phyloP scores from a whole-genome alignment of 2,797 vertebrate genomes.

The Pipistrellus kuhlii region DNA sequence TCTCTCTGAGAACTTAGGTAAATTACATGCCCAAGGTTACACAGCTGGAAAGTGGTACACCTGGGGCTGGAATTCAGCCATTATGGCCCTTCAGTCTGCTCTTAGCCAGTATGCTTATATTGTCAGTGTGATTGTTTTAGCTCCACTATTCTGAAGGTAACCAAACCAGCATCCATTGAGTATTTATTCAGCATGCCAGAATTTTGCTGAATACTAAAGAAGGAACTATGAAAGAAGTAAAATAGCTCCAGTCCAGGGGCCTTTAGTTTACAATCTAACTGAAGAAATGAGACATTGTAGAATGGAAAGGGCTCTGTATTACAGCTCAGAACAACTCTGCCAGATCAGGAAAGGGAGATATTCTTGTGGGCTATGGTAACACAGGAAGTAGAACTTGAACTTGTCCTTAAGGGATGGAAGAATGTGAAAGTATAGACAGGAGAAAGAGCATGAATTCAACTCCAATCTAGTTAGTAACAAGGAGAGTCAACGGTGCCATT shows the following conservation, averaged over 20 bases:
- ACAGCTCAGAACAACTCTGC: not conserved
- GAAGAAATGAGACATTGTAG: not conserved
- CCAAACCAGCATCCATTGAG: not conserved
- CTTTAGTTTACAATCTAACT: not conserved
- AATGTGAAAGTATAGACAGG: not conserved
- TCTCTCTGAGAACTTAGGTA: not conserved
- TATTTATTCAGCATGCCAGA: not conserved
- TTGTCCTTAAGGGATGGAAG: not conserved
- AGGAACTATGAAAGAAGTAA: not conserved
- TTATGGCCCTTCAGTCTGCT: not conserved
- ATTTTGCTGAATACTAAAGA: not conserved
- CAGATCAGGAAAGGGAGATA: not conserved
- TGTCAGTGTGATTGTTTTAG: not conserved
- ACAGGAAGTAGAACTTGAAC: slow-evolving; percentile 3
- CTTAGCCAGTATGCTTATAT: not conserved
- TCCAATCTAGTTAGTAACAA: not conserved
- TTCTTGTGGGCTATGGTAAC: not conserved
- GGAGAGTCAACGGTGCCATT: not conserved
- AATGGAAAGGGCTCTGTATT: not conserved
- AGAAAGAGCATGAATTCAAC: not conserved
- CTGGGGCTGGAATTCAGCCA: not conserved
- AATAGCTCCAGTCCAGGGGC: not conserved
- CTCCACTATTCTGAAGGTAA: not conserved
- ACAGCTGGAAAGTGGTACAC: not conserved
- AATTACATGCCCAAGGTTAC: not conserved